phyloP scores from a whole-genome alignment of 2,888 invertebrate species.

The Chorisops tibialis region DNA sequence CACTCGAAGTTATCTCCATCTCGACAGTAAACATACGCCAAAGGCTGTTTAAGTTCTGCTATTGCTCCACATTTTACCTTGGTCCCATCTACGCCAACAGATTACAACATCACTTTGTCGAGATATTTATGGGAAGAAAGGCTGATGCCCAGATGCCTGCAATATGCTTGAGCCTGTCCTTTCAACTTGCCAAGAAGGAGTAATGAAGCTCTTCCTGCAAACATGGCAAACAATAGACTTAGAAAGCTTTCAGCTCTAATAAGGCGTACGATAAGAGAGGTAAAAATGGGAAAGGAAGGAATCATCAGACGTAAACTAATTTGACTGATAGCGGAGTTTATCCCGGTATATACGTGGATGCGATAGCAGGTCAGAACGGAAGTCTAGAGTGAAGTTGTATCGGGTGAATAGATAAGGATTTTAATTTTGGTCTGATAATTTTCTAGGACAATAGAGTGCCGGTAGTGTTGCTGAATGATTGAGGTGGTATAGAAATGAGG shows the following conservation, averaged over 20 bases:
- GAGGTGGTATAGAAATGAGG: no score
- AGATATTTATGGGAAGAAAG: not conserved
- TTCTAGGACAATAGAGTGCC: no score
- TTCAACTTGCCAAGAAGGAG: not conserved
- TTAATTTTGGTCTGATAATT: no score
- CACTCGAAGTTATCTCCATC: not conserved
- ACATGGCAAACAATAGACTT: not conserved
- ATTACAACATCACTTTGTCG: conserved; percentile 2
- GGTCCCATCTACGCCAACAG: conserved; percentile 1
- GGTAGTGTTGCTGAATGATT: no score
- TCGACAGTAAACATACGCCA: not conserved
- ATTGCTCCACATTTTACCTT: conserved; percentile 11
- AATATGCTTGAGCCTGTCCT: no score
- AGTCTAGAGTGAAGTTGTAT: no score
- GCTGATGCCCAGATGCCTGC: not conserved
- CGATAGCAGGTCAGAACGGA: no score
- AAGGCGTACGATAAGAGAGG: not conserved
- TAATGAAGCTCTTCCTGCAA: conserved; percentile 3
- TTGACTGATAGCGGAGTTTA: no score
- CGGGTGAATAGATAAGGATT: no score
- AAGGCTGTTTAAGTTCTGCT: conserved; percentile 4
- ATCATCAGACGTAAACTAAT: no score
- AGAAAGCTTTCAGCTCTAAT: not conserved
- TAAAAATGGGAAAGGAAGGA: no score
- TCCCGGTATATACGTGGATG: no score